A percentile compares a stretch with the other conserved stretches of the same genome.
phyloP scores from a whole-genome alignment of 1,140 invertebrate species.

The Homarus americanus region DNA sequence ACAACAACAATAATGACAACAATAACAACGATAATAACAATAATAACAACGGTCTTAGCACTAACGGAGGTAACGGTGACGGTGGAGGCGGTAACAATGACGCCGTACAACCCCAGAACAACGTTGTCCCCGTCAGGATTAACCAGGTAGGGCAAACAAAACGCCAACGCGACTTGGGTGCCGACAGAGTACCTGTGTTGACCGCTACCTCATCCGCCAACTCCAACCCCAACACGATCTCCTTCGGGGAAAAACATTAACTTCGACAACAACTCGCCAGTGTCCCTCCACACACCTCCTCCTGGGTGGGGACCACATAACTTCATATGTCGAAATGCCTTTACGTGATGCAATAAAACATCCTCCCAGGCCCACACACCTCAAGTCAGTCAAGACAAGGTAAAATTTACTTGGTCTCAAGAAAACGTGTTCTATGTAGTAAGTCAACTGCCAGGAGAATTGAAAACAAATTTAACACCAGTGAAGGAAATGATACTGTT shows the following conservation, averaged over 20 bases:
- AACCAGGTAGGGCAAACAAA: conserved; percentile 46
- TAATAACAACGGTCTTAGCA: conserved; percentile 49
- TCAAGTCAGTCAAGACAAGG: too few species aligned
- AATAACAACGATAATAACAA: conserved; percentile 62
- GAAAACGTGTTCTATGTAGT: too few species aligned
- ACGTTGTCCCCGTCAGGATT: conserved; percentile 26
- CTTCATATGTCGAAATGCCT: too few species aligned
- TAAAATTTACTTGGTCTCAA: too few species aligned
- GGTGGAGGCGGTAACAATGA: conserved; percentile 14
- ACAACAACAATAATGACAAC: conserved; percentile 63
- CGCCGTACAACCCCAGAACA: neutral
- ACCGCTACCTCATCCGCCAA: neutral
- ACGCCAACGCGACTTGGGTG: conserved; percentile 31
- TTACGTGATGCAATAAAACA: too few species aligned
- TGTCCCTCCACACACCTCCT: too few species aligned
- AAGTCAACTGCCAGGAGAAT: too few species aligned
- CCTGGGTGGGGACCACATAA: too few species aligned
- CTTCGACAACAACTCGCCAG: neutral
- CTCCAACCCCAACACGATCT: conserved; percentile 39
- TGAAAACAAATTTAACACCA: too few species aligned
- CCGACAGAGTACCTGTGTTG: neutral
- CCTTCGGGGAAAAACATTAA: conserved; percentile 25
- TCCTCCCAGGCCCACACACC: too few species aligned
- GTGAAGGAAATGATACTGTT: too few species aligned
- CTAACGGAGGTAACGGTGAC: neutral